These are phyloP conservation scores for Episyrphus balteatus DNA, from an alignment of 1,140 invertebrate genomes.

Conservation along the genomic window DNA sequence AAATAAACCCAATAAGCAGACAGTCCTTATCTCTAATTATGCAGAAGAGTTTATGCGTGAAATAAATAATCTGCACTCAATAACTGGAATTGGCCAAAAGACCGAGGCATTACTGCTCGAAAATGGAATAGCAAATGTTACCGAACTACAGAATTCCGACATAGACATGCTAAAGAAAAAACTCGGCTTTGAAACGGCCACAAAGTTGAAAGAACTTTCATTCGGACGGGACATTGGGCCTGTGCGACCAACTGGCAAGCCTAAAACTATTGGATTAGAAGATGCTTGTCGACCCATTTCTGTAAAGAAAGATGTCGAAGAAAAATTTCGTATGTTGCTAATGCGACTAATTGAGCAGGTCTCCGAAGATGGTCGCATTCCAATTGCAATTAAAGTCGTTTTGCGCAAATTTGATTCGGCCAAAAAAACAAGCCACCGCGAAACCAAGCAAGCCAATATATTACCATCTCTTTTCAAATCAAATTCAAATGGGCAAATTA, in stretches of 20 bases:
- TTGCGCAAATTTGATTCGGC: slow-evolving; percentile 52
- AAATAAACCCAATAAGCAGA: slow-evolving; percentile 73
- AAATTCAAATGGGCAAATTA: slow-evolving; percentile 38
- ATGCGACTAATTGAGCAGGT: slow-evolving; percentile 56
- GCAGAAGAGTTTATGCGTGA: slow-evolving; percentile 50
- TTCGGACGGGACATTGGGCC: slow-evolving; percentile 56
- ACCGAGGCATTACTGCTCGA: slow-evolving; percentile 49
- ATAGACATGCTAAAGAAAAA: slow-evolving; percentile 45
- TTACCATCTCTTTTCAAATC: slow-evolving; percentile 50
- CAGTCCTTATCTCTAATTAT: slow-evolving; percentile 57
- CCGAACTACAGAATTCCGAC: slow-evolving; percentile 51
- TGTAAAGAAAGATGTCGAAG: slow-evolving; percentile 56
- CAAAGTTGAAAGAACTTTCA: slow-evolving; percentile 53
- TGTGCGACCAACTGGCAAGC: slow-evolving; percentile 58
- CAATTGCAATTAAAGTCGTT: slow-evolving; percentile 58
- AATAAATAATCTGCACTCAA: slow-evolving; percentile 45
- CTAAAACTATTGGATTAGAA: slow-evolving; percentile 58
- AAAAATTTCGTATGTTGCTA: slow-evolving; percentile 52
- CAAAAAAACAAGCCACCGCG: slow-evolving; percentile 50
- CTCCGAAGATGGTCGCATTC: slow-evolving; percentile 62
- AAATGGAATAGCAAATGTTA: slow-evolving; percentile 51
- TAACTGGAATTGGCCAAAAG: slow-evolving; percentile 63
- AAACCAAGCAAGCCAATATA: slow-evolving; percentile 59
- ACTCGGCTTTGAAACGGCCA: slow-evolving; percentile 54
- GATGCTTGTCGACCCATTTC: slow-evolving; percentile 60